A percentile compares a stretch with the other conserved stretches of the same genome.
Conservation (phyloP, 2,888 invertebrate species). For the Mesochorus sp. region DNA sequence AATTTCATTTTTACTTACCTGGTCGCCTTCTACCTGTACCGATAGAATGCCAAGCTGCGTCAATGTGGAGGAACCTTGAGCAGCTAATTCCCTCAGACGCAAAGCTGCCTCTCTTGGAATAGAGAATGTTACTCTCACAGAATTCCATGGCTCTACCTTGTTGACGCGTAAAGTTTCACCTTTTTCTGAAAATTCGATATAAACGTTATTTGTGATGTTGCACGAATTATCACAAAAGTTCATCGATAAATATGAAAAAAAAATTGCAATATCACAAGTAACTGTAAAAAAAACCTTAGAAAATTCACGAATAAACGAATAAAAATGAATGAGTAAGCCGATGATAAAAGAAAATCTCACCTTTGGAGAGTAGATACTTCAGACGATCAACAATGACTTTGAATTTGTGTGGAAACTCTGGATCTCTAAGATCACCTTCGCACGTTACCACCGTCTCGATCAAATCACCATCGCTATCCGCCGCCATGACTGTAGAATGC, state of each 20-base stretch:
- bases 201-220: not conserved
- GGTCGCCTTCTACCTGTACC: constrained; percentile 96
- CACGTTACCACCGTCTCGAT: constrained; percentile 93
- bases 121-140: constrained; percentile 98
- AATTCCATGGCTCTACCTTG: constrained; percentile 98
- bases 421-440: constrained; percentile 95
- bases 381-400: constrained; percentile 90
- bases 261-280: not conserved
- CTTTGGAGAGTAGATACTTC: constrained; percentile 90
- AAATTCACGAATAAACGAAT: too few species aligned
- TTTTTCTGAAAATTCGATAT: constrained; percentile 76
- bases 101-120: constrained; percentile 98
- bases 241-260: not conserved
- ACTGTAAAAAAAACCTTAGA: constrained; percentile 12
- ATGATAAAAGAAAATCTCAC: too few species aligned
- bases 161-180: constrained; percentile 85
- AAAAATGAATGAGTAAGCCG: too few species aligned
- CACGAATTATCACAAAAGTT: not conserved
- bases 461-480: constrained; percentile 91
- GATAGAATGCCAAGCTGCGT: constrained; percentile 96
- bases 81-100: constrained; percentile 94
- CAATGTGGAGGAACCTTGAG: constrained; percentile 94
- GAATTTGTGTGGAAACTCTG: constrained; percentile 92
- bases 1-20: too few species aligned
- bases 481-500: constrained; percentile 87